Base-by-base conservation (phyloP, 2,113 vertebrate genomes). In the Balaeniceps rex region DNA sequence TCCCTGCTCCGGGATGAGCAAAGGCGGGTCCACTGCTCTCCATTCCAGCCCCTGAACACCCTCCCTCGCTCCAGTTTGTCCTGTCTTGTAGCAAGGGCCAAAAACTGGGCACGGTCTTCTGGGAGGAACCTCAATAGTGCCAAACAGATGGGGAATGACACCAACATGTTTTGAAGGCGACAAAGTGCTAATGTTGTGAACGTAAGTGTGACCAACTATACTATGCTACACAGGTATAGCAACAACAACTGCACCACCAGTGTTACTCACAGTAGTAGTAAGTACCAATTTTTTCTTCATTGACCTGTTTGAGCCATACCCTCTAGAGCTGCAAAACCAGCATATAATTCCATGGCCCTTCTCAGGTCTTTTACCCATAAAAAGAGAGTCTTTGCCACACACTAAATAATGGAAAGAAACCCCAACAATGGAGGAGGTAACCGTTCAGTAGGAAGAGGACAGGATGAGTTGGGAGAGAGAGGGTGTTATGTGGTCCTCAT, bases 41-140 rank as follows among this genome's bases (percentile, higher is more conserved):
- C 44, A 2, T 42, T 71, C 22, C 71, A 46, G n/a, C 6, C n/a
- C 33, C 34, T 15, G 2, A 49, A 46, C 1, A 0, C 22, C 24
- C 10, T 31, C 47, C 49, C 46, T 26, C 33, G 57, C 52, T 55
- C 46, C 66, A 46, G 24, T 14, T 1, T 38, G 34, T 21, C 79
- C 29, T 5, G 18, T 33, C 60, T 24, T 38, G 47, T 26, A 55
- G 24, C 4, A 4, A 65, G n/a, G 49, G 34, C 12, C 72, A 68
- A 65, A 74, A 83, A 33, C 40, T 5, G 11, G 55, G 23, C 52
- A 63, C 0, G 0, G 40, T 29, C 40, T 29, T 49, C 44, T 40
- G 40, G 31, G 12, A 85, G n/a, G 12, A 83, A 63, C 38, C 21
- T 40, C 29, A n/a, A 34, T 5, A 42, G 11, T 0, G 0, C 12